phyloP scores from a whole-genome alignment of 2,797 vertebrate species.

The Aphelocoma californica region DNA sequence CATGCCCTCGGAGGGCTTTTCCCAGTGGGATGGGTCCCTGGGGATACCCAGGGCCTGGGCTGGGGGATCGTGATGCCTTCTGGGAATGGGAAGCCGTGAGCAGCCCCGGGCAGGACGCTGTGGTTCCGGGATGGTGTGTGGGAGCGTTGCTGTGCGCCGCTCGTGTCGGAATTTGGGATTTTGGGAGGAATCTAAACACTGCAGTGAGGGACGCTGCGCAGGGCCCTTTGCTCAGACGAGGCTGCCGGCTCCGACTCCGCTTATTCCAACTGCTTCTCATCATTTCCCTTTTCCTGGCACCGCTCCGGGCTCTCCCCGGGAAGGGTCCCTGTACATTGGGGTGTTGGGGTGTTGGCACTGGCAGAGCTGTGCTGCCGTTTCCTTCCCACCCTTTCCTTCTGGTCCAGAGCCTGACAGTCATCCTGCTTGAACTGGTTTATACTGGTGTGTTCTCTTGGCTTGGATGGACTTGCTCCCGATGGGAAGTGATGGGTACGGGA shows the following conservation, averaged over 20 bases:
- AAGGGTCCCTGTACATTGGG: neutral
- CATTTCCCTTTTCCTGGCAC: neutral
- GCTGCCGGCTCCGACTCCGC: neutral
- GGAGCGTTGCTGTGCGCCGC: neutral
- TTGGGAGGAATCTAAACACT: neutral
- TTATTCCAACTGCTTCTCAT: neutral
- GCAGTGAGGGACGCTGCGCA: fast-evolving
- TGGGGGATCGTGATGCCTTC: fast-evolving
- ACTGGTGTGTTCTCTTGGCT: neutral
- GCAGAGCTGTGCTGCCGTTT: neutral
- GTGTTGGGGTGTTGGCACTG: neutral
- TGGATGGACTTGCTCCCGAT: neutral
- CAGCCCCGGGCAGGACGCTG: neutral
- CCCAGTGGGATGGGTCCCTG: neutral
- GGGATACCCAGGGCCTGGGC: neutral
- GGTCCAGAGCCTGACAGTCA: neutral
- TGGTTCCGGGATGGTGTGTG: neutral
- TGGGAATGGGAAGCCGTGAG: neutral
- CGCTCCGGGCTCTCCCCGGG: fast-evolving
- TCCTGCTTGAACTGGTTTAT: neutral
- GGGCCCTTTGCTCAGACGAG: neutral
- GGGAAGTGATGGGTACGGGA: too few species aligned
- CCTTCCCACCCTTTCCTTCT: neutral
- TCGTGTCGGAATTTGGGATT: neutral
- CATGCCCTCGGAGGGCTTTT: fast-evolving